A percentile compares a stretch with the other conserved stretches of the same genome.
These are phyloP conservation scores for Naso thynnoides DNA, from an alignment of 2,797 vertebrate species.

Conservation along the genomic window DNA sequence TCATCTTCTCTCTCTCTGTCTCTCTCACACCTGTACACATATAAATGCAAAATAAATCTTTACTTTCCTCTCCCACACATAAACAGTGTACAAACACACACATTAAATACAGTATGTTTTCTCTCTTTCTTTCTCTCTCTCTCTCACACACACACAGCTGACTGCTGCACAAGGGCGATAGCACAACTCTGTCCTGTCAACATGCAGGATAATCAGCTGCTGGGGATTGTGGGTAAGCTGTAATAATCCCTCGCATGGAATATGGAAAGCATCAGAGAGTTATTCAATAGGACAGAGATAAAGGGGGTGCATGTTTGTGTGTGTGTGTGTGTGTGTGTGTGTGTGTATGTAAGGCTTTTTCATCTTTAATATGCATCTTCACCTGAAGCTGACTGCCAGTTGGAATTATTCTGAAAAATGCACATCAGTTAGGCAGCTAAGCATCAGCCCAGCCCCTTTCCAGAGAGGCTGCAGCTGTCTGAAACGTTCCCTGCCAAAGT, in stretches of 20 bases:
- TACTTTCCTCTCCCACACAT: conserved; percentile 46
- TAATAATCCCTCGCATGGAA: conserved; percentile 93
- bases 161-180: conserved; percentile 84
- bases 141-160: conserved; percentile 47
- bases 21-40: conserved; percentile 23
- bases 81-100: conserved; percentile 40
- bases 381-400: conserved; percentile 62
- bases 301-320: conserved; percentile 66
- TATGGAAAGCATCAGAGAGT: conserved; percentile 92
- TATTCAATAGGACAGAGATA: conserved; percentile 89
- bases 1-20: conserved; percentile 36
- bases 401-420: conserved; percentile 16
- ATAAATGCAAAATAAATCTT: conserved; percentile 57
- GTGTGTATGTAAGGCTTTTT: conserved; percentile 52
- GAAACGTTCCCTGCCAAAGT: conserved; percentile 39
- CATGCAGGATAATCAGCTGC: conserved; percentile 91
- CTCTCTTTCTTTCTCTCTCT: not conserved
- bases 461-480: conserved; percentile 50
- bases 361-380: conserved; percentile 71
- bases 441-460: conserved; percentile 23
- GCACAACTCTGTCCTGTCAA: conserved; percentile 91
- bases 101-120: conserved; percentile 45
- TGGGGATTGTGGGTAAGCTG: conserved; percentile 90
- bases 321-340: conserved; percentile 41
- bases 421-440: conserved; percentile 13